Conservation (phyloP, 2,888 invertebrate genomes). For the Dasypogon diadema region DNA sequence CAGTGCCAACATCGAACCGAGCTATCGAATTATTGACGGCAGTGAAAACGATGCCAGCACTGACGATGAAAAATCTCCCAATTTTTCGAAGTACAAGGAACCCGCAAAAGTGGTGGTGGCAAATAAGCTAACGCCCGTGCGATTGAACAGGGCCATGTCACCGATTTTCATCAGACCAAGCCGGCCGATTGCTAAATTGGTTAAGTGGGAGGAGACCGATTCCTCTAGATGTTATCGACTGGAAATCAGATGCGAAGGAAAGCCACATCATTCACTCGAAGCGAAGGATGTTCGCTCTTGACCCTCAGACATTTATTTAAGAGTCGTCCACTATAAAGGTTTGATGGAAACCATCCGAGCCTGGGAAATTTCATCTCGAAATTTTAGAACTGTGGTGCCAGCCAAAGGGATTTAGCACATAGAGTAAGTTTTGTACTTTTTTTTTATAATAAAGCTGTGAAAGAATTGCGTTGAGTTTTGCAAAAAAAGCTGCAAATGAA, state of each 20-base stretch:
- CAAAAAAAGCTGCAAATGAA: background rate
- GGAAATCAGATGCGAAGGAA: conserved; percentile 66
- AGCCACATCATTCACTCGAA: background rate
- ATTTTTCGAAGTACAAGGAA: conserved; percentile 60
- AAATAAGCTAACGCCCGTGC: conserved; percentile 66
- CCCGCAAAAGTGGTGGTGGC: conserved; percentile 65
- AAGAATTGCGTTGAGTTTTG: background rate
- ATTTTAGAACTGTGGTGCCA: background rate
- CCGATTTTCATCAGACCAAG: conserved; percentile 65
- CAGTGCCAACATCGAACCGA: conserved; percentile 66
- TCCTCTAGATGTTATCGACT: conserved; percentile 64
- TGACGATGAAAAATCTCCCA: background rate
- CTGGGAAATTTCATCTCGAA: no score
- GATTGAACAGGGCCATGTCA: conserved; percentile 63
- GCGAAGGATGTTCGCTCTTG: conserved; percentile 16
- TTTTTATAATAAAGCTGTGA: conserved; percentile 29
- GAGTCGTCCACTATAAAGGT: background rate
- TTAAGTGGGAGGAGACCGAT: conserved; percentile 65
- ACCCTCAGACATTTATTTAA: background rate
- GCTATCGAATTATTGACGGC: conserved; percentile 65
- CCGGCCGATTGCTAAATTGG: conserved; percentile 65
- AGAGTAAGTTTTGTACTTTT: conserved; percentile 36
- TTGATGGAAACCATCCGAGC: background rate
- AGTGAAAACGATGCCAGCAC: background rate
- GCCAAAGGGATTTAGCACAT: background rate